These are phyloP conservation scores for Urocyon cinereoargenteus DNA, from an alignment of 2,797 vertebrate genomes.

Conservation along the genomic window DNA sequence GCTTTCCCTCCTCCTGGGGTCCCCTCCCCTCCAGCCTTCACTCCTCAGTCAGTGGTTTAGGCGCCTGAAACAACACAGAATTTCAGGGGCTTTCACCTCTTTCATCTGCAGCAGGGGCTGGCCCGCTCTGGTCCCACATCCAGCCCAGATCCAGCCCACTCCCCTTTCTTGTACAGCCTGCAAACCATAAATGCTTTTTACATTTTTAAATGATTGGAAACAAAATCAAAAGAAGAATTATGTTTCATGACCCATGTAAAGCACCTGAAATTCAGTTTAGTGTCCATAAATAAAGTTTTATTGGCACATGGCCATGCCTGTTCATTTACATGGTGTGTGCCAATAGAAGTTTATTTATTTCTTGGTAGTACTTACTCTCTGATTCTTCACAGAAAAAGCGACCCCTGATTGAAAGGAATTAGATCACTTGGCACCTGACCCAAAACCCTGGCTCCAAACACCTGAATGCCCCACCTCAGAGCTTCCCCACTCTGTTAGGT, in stretches of 20 bases:
- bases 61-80: not conserved
- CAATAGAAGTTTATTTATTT: too few relatives aligned
- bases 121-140: not conserved
- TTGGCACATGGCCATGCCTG: not conserved
- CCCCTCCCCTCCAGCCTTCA: not conserved
- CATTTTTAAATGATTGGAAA: not conserved
- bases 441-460: not conserved
- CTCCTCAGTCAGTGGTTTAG: not conserved
- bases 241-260: not conserved
- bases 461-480: not conserved
- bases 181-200: not conserved
- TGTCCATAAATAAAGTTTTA: not conserved
- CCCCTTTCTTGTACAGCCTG: not conserved
- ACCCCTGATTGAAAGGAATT: not conserved
- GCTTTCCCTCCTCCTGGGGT: not conserved
- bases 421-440: too few relatives aligned
- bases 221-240: not conserved
- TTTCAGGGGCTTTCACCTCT: not conserved
- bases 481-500: not conserved
- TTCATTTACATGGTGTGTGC: not conserved
- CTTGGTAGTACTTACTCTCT: not conserved
- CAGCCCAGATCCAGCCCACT: not conserved
- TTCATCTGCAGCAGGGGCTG: not conserved
- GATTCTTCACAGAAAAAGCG: not conserved
- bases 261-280: not conserved